Percentiles rank a stretch among this genome's conserved stretches.
Evolutionary conservation across 2,113 vertebrate species (phyloP).

Genomic region (Nipponia nippon): DNA sequence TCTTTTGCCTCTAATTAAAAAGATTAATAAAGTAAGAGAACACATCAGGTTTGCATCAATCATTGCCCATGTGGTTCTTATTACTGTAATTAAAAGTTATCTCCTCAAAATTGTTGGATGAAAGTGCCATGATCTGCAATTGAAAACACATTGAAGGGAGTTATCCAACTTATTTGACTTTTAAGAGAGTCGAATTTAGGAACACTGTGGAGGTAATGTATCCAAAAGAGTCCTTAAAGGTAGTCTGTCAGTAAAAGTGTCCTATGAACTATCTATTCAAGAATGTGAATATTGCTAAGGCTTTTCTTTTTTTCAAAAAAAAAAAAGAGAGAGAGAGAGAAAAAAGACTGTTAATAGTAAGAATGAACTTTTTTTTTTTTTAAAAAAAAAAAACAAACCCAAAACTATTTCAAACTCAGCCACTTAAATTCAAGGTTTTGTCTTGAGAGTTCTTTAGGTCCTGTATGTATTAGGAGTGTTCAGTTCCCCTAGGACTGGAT

Average conservation of each 20-base stretch:
- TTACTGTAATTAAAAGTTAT: conserved; percentile 83
- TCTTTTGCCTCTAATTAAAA: conserved; percentile 80
- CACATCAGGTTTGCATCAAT: conserved; percentile 78
- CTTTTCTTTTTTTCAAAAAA: not conserved
- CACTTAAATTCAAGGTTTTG: not conserved
- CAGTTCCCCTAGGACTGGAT: not conserved
- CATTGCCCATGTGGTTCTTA: conserved; percentile 78
- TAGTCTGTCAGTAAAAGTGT: conserved; percentile 46
- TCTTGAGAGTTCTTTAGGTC: not conserved
- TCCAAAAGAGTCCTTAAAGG: conserved; percentile 39
- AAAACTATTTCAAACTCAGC: not conserved
- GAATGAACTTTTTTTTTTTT: not conserved
- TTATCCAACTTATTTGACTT: conserved; percentile 49
- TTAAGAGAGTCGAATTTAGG: conserved; percentile 52
- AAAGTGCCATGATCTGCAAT: conserved; percentile 76
- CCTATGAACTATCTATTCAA: not conserved
- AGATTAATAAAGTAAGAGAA: conserved; percentile 78
- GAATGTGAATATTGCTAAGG: not conserved
- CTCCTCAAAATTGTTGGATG: conserved; percentile 73
- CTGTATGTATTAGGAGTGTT: not conserved
- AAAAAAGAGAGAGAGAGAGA: not conserved
- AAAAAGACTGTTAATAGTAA: not conserved
- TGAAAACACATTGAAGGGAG: conserved; percentile 77
- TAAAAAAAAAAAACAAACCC: not conserved
- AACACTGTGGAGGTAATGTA: conserved; percentile 28